A percentile compares a stretch with the other conserved stretches of the same genome.
These are phyloP conservation scores for Agrotis puta DNA, from an alignment of 2,888 invertebrate species.

Conservation along the genomic window DNA sequence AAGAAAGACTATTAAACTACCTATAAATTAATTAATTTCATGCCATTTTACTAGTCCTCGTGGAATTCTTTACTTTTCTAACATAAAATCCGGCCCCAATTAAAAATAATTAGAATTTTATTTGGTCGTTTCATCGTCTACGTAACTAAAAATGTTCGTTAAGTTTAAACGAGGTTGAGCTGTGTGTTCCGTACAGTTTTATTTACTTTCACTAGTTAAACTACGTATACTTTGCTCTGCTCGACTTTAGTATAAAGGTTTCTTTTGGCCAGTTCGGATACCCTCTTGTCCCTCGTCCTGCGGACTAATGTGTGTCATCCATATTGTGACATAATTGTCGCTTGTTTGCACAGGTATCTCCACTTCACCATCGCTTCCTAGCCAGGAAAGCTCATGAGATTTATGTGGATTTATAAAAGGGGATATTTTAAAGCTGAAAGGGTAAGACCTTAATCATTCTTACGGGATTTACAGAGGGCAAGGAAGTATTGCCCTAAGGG, in stretches of 20 bases:
- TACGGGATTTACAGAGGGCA: slow-evolving; percentile 14
- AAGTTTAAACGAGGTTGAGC: slow-evolving; percentile 29
- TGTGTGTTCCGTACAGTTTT: slow-evolving; percentile 21
- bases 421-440: slow-evolving; percentile 13
- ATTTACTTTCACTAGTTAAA: slow-evolving; percentile 16
- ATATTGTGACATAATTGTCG: slow-evolving; percentile 34
- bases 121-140: slow-evolving; percentile 39
- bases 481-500: slow-evolving; percentile 2
- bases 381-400: slow-evolving; percentile 24
- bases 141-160: slow-evolving; percentile 43
- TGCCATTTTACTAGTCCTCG: slow-evolving; percentile 6
- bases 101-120: slow-evolving; percentile 54
- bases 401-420: slow-evolving; percentile 17
- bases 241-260: slow-evolving; percentile 34
- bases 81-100: slow-evolving; percentile 50
- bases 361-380: background rate
- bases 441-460: slow-evolving; percentile 42
- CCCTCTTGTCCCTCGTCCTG: slow-evolving; percentile 29
- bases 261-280: slow-evolving; percentile 10
- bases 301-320: slow-evolving; percentile 43
- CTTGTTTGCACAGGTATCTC: slow-evolving; percentile 41
- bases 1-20: slow-evolving; percentile 9
- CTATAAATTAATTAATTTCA: background rate
- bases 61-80: slow-evolving; percentile 29
- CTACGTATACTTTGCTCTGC: slow-evolving; percentile 31